Percentiles rank a stretch among this genome's conserved stretches.
Conservation (phyloP, 2,113 vertebrate species). For the Xyliphius kryptos region DNA sequence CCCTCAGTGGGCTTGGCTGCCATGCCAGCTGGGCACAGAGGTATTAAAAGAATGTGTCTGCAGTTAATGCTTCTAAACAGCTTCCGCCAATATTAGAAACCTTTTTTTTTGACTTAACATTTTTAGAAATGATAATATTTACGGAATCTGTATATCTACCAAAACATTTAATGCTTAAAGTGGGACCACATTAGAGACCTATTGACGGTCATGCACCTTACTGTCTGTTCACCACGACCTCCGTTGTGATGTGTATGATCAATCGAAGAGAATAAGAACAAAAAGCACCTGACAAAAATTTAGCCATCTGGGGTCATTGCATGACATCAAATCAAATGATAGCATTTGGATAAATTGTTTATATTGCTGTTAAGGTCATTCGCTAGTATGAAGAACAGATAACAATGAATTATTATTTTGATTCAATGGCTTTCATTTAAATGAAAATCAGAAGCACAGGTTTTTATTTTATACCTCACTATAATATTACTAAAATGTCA, state of each 20-base stretch:
- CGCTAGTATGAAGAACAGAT: no score
- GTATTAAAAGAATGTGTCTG: constrained; percentile 13
- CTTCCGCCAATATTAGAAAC: neutral
- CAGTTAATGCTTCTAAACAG: constrained; percentile 5
- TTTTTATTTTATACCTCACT: no score
- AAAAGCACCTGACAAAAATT: neutral
- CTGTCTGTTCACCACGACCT: neutral
- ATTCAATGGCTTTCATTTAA: no score
- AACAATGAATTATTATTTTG: no score
- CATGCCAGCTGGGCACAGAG: constrained; percentile 23
- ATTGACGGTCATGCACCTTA: neutral
- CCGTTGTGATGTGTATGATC: neutral
- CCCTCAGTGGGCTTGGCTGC: constrained; percentile 20
- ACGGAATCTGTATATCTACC: constrained; percentile 1
- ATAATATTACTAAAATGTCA: no score
- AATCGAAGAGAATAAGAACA: neutral
- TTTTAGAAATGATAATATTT: constrained; percentile 1
- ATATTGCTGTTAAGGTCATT: no score
- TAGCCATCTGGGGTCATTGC: no score
- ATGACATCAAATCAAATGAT: no score
- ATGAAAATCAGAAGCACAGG: no score
- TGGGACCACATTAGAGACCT: neutral
- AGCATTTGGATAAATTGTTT: no score
- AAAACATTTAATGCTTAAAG: no score
- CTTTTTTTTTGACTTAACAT: neutral